These are phyloP conservation scores for Metallyticus violacea DNA, from an alignment of 2,888 invertebrate genomes.

Conservation along the genomic window DNA sequence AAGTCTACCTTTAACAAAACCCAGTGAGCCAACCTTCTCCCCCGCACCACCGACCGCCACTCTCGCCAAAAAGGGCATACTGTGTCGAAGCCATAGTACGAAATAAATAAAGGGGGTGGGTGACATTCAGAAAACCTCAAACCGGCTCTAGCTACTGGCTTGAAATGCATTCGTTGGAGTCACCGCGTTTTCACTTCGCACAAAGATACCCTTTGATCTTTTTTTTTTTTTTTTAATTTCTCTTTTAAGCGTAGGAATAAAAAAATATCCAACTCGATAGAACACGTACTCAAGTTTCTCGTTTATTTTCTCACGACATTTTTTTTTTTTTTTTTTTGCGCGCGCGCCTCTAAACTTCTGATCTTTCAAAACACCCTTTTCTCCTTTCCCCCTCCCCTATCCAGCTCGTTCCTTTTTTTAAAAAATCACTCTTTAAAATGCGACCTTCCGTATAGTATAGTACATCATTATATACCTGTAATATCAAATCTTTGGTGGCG, in stretches of 20 bases:
- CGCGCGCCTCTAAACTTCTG: constrained; percentile 13
- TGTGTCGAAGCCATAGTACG: constrained; percentile 12
- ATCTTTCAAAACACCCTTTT: constrained; percentile 20
- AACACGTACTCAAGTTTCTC: constrained; percentile 14
- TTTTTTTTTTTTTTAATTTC: constrained; percentile 12
- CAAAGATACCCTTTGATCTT: constrained; percentile 27
- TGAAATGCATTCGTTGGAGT: constrained; percentile 9
- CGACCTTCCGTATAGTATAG: constrained; percentile 21
- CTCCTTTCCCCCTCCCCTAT: background rate
- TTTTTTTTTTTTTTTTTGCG: too few relatives aligned
- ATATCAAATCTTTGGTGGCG: constrained; percentile 19
- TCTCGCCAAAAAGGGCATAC: background rate
- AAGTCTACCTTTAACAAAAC: constrained; percentile 5
- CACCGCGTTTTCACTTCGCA: constrained; percentile 17
- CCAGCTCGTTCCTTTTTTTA: background rate
- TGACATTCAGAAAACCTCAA: constrained; percentile 3
- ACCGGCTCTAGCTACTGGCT: background rate
- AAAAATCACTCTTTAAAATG: constrained; percentile 18
- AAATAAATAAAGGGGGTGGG: constrained; percentile 9
- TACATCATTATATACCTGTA: constrained; percentile 27
- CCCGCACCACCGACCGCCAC: background rate
- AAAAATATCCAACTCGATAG: constrained; percentile 19
- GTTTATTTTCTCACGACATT: background rate
- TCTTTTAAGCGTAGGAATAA: constrained; percentile 15
- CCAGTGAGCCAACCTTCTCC: background rate